A percentile compares a stretch with the other conserved stretches of the same genome.
These are phyloP conservation scores for Drosophila sp. DNA, from an alignment of 1,140 invertebrate genomes.

Conservation along the genomic window DNA sequence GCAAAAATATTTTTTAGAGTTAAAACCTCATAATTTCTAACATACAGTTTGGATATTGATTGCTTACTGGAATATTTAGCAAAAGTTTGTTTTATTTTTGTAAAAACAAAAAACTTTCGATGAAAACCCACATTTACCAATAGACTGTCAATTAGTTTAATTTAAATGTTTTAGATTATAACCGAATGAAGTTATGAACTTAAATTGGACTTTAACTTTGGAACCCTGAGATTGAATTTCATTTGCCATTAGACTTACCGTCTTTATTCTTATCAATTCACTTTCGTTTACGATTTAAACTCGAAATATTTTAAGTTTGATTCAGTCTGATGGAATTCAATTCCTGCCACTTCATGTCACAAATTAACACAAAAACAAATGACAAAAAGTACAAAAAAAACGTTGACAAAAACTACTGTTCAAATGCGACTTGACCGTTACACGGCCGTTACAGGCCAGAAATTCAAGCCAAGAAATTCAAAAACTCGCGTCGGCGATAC, in stretches of 20 bases:
- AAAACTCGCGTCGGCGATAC: constrained; percentile 4
- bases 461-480: constrained; percentile 20
- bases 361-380: not conserved
- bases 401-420: constrained; percentile 23
- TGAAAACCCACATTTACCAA: no score
- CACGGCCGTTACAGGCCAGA: constrained; percentile 22
- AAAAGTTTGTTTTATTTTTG: no score
- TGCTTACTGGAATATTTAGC: no score
- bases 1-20: no score
- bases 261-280: not conserved
- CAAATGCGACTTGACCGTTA: constrained; percentile 24
- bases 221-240: not conserved
- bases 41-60: no score
- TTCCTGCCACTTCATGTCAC: constrained; percentile 3
- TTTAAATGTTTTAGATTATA: no score
- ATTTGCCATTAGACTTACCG: not conserved
- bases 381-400: constrained; percentile 1
- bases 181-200: no score
- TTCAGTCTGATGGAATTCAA: not conserved
- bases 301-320: not conserved
- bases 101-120: no score
- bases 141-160: no score
- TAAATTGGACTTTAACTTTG: no score
- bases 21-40: no score
- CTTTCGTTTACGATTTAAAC: not conserved